Evolutionary conservation across 2,113 vertebrate species (phyloP).

Genomic region (Hystrix cristata): DNA sequence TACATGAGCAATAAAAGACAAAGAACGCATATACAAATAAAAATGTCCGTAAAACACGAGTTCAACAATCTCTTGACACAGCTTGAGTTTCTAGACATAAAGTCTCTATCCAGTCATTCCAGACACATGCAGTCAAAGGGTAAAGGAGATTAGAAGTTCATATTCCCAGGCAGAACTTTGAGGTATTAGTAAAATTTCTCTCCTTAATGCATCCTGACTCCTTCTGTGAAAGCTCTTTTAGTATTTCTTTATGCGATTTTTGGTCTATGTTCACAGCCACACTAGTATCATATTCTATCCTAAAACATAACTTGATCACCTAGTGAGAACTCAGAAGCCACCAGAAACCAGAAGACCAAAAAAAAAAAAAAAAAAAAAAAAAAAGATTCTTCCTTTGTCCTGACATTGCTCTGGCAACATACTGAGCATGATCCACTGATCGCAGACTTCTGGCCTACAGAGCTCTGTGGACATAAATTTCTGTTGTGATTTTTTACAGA

Average conservation of each 20-base stretch:
- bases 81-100: neutral
- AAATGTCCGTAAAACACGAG: neutral
- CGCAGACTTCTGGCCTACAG: neutral
- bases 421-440: neutral
- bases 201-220: neutral
- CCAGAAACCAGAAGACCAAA: neutral
- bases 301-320: neutral
- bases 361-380: too few species aligned
- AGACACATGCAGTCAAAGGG: neutral
- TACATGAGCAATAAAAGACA: neutral
- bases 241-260: neutral
- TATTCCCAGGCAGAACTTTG: too few species aligned
- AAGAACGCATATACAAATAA: neutral
- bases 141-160: too few species aligned
- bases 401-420: neutral
- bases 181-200: neutral
- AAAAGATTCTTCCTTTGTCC: neutral
- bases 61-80: neutral
- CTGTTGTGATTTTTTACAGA: neutral
- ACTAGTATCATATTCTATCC: neutral
- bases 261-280: neutral
- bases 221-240: neutral
- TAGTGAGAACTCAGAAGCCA: neutral
- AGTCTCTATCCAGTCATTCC: neutral
- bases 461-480: neutral